phyloP scores from a whole-genome alignment of 2,113 vertebrate genomes.

The Lathamus discolor region DNA sequence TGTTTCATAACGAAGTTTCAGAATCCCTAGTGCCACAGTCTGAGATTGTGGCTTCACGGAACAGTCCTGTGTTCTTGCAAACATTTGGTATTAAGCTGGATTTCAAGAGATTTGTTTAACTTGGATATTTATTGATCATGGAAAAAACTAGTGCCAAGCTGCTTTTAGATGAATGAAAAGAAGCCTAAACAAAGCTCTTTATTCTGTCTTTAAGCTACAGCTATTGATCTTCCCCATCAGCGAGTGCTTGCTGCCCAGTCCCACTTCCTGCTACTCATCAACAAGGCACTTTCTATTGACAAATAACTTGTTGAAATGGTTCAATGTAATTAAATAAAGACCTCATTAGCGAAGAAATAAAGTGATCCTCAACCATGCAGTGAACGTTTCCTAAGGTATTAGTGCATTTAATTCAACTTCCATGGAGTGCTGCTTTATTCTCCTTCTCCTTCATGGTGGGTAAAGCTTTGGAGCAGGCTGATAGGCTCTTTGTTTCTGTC shows the following conservation, averaged over 20 bases:
- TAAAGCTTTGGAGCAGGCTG: background rate
- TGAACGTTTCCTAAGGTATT: background rate
- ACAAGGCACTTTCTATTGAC: background rate
- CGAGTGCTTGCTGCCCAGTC: background rate
- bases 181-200: constrained; percentile 56
- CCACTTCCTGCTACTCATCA: background rate
- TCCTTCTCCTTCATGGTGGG: background rate
- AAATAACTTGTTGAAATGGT: background rate
- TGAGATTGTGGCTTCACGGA: background rate
- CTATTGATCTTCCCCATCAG: constrained; percentile 26
- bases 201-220: background rate
- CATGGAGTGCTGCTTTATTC: background rate
- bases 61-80: background rate
- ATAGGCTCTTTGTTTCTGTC: background rate
- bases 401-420: background rate
- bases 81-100: constrained; percentile 23
- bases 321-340: background rate
- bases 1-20: background rate
- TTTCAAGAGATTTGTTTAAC: constrained; percentile 56
- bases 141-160: background rate
- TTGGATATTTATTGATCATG: constrained; percentile 22
- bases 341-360: background rate
- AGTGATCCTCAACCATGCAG: background rate
- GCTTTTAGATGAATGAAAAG: constrained; percentile 47
- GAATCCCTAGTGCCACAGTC: background rate